phyloP scores from a whole-genome alignment of 2,113 vertebrate genomes.

The Nerophis lumbriciformis region DNA sequence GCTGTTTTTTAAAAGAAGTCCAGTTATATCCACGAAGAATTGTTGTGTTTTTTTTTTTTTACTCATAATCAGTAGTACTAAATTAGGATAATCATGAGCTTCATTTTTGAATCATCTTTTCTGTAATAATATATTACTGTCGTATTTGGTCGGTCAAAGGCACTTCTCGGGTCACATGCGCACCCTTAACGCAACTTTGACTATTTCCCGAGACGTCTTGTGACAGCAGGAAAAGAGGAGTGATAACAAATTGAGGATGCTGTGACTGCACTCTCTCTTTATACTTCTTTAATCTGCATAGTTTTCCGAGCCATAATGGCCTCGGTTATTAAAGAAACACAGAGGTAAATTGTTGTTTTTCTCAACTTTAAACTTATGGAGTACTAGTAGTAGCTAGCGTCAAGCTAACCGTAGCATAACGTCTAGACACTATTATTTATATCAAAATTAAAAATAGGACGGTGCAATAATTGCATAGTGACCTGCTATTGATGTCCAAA shows the following conservation, averaged over 20 bases:
- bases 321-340: conserved; percentile 71
- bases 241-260: conserved; percentile 25
- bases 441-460: background rate
- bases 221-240: conserved; percentile 52
- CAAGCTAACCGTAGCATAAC: conserved; percentile 8
- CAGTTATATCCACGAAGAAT: too few relatives aligned
- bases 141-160: background rate
- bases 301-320: conserved; percentile 53
- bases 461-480: background rate
- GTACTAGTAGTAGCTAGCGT: background rate
- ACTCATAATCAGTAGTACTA: too few relatives aligned
- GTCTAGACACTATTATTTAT: too few relatives aligned
- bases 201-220: conserved; percentile 31
- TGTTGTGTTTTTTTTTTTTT: too few relatives aligned
- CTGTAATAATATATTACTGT: too few relatives aligned
- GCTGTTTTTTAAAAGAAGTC: background rate
- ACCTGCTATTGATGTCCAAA: background rate
- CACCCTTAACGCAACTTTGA: conserved; percentile 29
- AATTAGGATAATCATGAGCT: too few relatives aligned
- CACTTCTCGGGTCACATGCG: conserved; percentile 1
- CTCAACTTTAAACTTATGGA: background rate
- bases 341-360: conserved; percentile 55
- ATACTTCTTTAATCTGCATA: background rate
- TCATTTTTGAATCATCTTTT: background rate
- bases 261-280: conserved; percentile 5